Evolutionary conservation across 2,888 invertebrate species (phyloP), one percentile per base, ranked within the genome.

Genomic region (Papilio gigon): DNA sequence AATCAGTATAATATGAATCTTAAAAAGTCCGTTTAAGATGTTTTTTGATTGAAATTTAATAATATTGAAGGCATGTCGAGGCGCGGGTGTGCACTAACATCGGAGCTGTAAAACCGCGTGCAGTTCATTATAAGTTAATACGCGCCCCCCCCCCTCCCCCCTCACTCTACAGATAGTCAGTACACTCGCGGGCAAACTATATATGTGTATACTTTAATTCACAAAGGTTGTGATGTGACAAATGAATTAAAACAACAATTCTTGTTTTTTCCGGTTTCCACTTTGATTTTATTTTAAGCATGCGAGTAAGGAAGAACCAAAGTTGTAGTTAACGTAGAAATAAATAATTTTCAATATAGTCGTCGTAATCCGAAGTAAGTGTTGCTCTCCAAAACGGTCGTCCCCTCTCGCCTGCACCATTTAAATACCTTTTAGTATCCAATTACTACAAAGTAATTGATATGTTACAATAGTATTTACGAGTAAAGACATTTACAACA

Each of bases 121-220:
- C 84, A 87, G 88, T 89, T 90, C 88, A 91, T 90, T 89, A 89
- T 89, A 87, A 89, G 89, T 87, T 89, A 89, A 90, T 89, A 88
- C 85, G 87, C 79, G 74, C 77, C 82, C 84, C 85, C 85, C 85
- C 86, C 86, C 77, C 82, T 83, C 85, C 85, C 85, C 86, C 86
- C 84, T 84, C 83, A 83, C 78, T 72, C 61, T 73, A 72, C 78
- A 72, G 76, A 78, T 80, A 79, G 76, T 80, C 71, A 67, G 73
- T 85, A 75, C 80, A 85, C 68, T 78, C 68, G 44, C 4, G 72
- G 79, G 72, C 83, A 27, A 80, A 68, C 71, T 71, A 66, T 65
- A 71, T 14, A n/a, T 17, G 40, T 44, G 25, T 42, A 17, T 58
- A 17, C 14, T 9, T 27, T 2, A 56, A 40, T 30, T 42, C n/a